Evolutionary conservation across 2,797 vertebrate genomes (phyloP), one percentile per base, ranked within the genome.

Genomic region (Lacerta viridis): DNA sequence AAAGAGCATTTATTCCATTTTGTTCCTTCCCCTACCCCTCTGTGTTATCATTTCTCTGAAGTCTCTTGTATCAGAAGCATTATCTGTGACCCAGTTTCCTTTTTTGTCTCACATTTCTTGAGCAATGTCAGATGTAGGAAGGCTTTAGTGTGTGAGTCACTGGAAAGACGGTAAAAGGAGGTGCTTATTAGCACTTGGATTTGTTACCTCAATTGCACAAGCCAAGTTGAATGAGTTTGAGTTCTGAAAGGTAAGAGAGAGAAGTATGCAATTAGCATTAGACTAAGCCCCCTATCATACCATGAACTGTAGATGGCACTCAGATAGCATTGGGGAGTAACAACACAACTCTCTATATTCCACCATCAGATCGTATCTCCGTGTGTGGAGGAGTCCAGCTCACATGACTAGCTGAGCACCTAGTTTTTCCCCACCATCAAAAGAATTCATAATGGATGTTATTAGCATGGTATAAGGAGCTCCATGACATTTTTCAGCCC

Each of bases 61-160:
- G 76, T 3, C 29, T 83, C 46, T 79, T 41, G n/a, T 46, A 90
- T 71, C 90, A 74, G 10, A 4, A 77, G 7, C 39, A 84, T 87
- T 85, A 85, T 88, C 86, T 81, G 5, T 11, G 91, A 90, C 76
- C 61, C 80, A 72, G 82, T 93, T 90, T 93, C 80, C 86, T 80
- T 90, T 93, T 90, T 64, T 66, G 74, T 36, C 50, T 83, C 81
- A 87, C 46, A 82, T 55, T 72, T 93, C 92, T 79, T 90, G 80
- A 93, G 75, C 23, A 78, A 84, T 50, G 46, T 77, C 91, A 88
- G 17, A 36, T 85, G 79, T 87, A 29, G 36, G 69, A 87, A 80
- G 29, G 4, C 7, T 74, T 39, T 59, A n/a, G 36, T 23, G 9
- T 72, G 68, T 87, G 36, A 61, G 36, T 86, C 36, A 46, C 66